These are phyloP conservation scores for Sericinus montela DNA, from an alignment of 2,888 invertebrate genomes.

Conservation along the genomic window DNA sequence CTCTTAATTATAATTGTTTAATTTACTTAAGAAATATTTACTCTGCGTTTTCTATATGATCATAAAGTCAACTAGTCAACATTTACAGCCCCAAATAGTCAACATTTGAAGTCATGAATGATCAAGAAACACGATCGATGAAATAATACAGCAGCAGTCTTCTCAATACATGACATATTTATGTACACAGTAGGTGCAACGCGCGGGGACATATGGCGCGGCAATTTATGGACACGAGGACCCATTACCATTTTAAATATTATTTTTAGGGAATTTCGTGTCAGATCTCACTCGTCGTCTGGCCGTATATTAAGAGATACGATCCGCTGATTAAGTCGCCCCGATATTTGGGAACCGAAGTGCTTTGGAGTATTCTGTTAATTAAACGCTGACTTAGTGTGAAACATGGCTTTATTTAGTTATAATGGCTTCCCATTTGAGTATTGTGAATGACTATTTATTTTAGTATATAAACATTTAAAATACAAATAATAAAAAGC, in stretches of 20 bases:
- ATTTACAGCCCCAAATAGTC: not conserved
- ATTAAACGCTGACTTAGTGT: conserved; percentile 55
- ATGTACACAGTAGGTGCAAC: conserved; percentile 76
- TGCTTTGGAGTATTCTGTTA: conserved; percentile 63
- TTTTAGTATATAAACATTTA: not conserved
- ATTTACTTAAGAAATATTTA: no score
- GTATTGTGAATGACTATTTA: conserved; percentile 13
- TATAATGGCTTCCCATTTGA: conserved; percentile 11
- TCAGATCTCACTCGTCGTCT: conserved; percentile 77
- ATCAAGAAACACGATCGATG: conserved; percentile 47
- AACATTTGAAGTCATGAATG: conserved; percentile 29
- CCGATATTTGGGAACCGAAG: conserved; percentile 57
- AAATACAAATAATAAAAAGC: no score
- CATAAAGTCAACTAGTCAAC: no score
- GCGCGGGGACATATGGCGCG: conserved; percentile 73
- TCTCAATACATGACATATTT: conserved; percentile 77
- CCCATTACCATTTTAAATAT: conserved; percentile 80
- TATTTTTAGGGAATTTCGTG: conserved; percentile 80
- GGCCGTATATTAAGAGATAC: conserved; percentile 75
- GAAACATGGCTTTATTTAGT: conserved; percentile 26
- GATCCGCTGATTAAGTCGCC: conserved; percentile 74
- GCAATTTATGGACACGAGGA: conserved; percentile 75
- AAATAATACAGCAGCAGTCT: conserved; percentile 56
- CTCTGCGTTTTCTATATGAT: no score
- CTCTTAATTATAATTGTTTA: no score